Evolutionary conservation across 2,888 invertebrate species (phyloP), one percentile per base, ranked within the genome.

Genomic region (Luffia ferchaultella): DNA sequence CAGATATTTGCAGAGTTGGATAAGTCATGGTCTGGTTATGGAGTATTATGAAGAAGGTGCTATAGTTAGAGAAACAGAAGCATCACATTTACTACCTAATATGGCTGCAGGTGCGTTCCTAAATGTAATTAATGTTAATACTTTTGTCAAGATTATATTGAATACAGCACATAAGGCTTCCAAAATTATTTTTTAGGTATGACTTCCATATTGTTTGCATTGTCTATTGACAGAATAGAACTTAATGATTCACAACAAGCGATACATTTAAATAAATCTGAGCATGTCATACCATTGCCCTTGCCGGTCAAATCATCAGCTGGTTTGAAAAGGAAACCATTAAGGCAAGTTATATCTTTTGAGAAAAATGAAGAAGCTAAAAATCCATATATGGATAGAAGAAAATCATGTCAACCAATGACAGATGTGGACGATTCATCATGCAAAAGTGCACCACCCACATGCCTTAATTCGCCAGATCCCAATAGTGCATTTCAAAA

Each of bases 201-300:
- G 67, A 92, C 91, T 57, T 90, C 95, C 49, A 92, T 97, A 65
- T 85, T 97, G 57, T 98, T 98, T 83, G 97, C 98, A 18, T 89
- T 97, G 67, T 92, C 90, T 64, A 93, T 97, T 54, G 96, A 97
- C 79, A 93, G 93, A 72, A 85, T 90, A 20, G 93, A 94, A 67
- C 84, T 95, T 51, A 93, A 92, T 74, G 85, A 87, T 70, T 83
- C 76, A 70, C 76, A 76, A 60, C 85, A 74, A 64, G 70, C 65
- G 51, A 80, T 62, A 63, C 85, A 76, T 61, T 73, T 72, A 18
- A 77, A 67, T 54, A 78, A 76, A 71, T 66, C 85, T 48, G 88
- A 93, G 67, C 92, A 90, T 49, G 87, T 93, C 43, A 93, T 94
- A 63, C 87, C 89, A 54, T 84, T 90, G 16, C 88, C 89, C 1